A percentile compares a stretch with the other conserved stretches of the same genome.
phyloP scores from a whole-genome alignment of 2,113 vertebrate species.

The Sceloporus tristichus region DNA sequence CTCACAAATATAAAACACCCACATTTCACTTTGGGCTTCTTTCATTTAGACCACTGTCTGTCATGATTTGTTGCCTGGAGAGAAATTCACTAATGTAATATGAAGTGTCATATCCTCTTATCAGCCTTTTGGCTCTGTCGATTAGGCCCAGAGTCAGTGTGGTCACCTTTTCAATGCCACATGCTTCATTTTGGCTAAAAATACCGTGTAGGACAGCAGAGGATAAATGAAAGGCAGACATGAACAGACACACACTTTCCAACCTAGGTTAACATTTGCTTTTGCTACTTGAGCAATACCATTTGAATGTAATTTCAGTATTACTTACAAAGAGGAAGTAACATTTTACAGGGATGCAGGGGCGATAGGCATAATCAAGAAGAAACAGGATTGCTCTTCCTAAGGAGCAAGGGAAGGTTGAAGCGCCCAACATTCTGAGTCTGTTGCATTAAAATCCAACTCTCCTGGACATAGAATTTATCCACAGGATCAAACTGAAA shows the following conservation, averaged over 20 bases:
- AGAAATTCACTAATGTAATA: neutral
- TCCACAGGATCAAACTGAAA: neutral
- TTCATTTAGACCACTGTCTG: neutral
- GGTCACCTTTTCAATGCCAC: neutral
- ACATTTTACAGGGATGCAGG: neutral
- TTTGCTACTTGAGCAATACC: neutral
- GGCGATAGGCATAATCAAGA: neutral
- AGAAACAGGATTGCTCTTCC: neutral
- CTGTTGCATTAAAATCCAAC: neutral
- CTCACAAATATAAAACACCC: neutral
- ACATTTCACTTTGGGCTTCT: neutral
- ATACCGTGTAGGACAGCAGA: neutral
- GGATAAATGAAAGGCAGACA: neutral
- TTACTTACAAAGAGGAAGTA: neutral
- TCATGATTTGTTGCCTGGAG: neutral
- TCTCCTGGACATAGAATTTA: neutral
- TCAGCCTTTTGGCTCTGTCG: neutral
- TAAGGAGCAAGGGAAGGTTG: neutral
- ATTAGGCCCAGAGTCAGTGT: neutral
- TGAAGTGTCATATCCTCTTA: constrained; percentile 29
- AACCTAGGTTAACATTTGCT: neutral
- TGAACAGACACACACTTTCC: neutral
- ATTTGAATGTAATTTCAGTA: constrained; percentile 2
- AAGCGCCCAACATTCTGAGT: neutral
- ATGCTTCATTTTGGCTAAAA: neutral